These are phyloP conservation scores for Ammodramus savannarum DNA, from an alignment of 2,113 vertebrate genomes.

Conservation along the genomic window DNA sequence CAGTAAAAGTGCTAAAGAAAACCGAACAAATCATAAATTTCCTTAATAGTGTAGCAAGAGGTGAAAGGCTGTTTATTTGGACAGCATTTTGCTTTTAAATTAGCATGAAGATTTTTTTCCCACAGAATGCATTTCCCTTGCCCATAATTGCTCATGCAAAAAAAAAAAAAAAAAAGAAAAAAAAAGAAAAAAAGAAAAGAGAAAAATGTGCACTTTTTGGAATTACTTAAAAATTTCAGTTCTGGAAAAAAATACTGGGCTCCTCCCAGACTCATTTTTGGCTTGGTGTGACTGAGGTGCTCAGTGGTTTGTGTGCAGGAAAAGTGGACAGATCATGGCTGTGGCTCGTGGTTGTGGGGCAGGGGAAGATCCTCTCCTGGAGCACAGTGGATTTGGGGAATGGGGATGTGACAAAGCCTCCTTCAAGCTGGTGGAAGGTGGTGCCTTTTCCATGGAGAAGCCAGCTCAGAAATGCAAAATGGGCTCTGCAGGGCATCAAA, in stretches of 20 bases:
- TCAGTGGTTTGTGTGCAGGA: background rate
- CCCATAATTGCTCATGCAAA: background rate
- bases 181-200: background rate
- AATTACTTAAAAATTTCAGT: background rate
- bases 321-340: accelerated
- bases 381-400: background rate
- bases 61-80: background rate
- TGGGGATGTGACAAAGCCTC: accelerated
- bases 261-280: background rate
- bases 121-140: background rate
- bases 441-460: background rate
- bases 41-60: background rate
- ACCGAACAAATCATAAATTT: background rate
- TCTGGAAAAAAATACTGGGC: background rate
- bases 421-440: background rate
- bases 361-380: background rate
- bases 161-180: background rate
- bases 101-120: background rate
- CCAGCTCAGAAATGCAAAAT: background rate
- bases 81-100: background rate
- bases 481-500: background rate
- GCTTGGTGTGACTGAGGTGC: accelerated
- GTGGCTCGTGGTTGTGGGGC: accelerated
- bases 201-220: background rate
- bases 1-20: background rate